Conservation (phyloP, 2,797 vertebrate genomes). For the Melanogrammus aeglefinus region DNA sequence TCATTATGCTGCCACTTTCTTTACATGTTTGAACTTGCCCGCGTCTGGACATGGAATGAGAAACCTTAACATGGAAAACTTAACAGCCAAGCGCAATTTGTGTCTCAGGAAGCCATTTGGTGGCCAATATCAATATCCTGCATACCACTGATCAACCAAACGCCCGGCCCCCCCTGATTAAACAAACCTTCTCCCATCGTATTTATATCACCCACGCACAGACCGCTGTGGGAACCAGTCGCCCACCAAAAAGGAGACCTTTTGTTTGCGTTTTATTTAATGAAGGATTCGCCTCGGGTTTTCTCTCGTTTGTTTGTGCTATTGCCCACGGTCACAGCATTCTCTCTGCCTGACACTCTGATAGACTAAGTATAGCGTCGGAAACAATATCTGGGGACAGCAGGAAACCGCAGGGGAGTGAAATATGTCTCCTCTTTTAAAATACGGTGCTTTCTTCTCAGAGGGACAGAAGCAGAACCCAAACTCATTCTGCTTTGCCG, state of each 20-base stretch:
- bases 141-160: not conserved
- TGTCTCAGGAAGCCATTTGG: not conserved
- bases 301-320: conserved; percentile 20
- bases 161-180: conserved; percentile 12
- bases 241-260: conserved; percentile 9
- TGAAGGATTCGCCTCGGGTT: conserved; percentile 7
- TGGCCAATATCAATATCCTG: conserved; percentile 23
- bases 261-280: conserved; percentile 26
- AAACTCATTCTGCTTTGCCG: conserved; percentile 20
- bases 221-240: conserved; percentile 15
- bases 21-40: not conserved
- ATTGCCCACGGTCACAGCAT: conserved; percentile 25
- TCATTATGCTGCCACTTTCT: not conserved
- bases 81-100: not conserved
- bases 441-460: conserved; percentile 30
- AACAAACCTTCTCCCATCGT: conserved; percentile 18
- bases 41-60: not conserved
- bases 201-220: not conserved
- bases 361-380: conserved; percentile 35
- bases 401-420: conserved; percentile 22
- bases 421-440: conserved; percentile 19
- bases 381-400: conserved; percentile 37
- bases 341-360: not conserved
- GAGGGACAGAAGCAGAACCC: conserved; percentile 40
- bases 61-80: conserved; percentile 5